Conservation (phyloP, 2,797 vertebrate species). For the Champsocephalus gunnari region DNA sequence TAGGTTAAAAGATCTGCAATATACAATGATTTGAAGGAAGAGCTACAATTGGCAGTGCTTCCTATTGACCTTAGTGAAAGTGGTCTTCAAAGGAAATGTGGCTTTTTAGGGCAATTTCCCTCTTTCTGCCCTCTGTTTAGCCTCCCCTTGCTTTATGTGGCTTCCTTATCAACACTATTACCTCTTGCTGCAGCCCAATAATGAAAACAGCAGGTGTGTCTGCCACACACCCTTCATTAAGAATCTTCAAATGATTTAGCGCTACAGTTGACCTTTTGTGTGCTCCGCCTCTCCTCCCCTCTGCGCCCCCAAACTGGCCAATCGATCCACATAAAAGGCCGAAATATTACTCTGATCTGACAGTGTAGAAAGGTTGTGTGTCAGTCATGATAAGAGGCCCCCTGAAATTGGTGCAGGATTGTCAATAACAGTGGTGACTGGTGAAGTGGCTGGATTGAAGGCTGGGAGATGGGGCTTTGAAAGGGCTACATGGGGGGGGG, state of each 20-base stretch:
- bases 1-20: conserved; percentile 52
- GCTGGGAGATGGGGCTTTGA: conserved; percentile 29
- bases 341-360: conserved; percentile 87
- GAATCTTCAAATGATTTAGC: conserved; percentile 84
- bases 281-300: conserved; percentile 70
- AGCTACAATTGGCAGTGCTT: conserved; percentile 54
- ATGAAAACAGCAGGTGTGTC: conserved; percentile 77
- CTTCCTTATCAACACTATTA: conserved; percentile 53
- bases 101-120: conserved; percentile 46
- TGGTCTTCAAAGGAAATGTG: conserved; percentile 64
- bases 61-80: conserved; percentile 62
- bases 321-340: conserved; percentile 86
- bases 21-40: conserved; percentile 52
- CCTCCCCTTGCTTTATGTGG: conserved; percentile 28
- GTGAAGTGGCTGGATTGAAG: conserved; percentile 47
- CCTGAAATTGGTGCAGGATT: conserved; percentile 83
- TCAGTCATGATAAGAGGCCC: conserved; percentile 81
- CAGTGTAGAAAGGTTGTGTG: conserved; percentile 85
- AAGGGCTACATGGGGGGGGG: conserved; percentile 18
- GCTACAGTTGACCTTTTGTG: conserved; percentile 83
- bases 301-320: conserved; percentile 69
- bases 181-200: conserved; percentile 58
- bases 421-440: conserved; percentile 77
- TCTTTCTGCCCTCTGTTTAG: conserved; percentile 41
- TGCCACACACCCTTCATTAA: conserved; percentile 83